Conservation (phyloP, 2,797 vertebrate genomes). For the Rhodeus uyekii region DNA sequence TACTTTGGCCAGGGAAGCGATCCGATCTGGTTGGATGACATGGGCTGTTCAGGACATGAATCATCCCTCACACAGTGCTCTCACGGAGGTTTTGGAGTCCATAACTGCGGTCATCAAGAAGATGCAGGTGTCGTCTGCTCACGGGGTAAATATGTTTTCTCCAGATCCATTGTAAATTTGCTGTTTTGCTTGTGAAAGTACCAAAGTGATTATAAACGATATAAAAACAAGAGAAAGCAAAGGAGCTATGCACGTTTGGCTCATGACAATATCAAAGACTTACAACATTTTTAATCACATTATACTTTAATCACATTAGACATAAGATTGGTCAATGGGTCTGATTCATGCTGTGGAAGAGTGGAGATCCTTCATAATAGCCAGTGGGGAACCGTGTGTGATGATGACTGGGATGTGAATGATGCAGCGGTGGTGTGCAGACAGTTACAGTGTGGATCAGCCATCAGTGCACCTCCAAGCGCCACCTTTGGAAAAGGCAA, state of each 20-base stretch:
- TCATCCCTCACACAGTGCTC: not conserved
- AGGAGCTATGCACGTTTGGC: not conserved
- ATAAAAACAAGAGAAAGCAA: not conserved
- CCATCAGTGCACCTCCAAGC: not conserved
- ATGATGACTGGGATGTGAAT: not conserved
- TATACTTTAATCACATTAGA: not conserved
- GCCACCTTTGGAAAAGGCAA: not conserved
- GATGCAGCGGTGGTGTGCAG: slow-evolving; percentile 31
- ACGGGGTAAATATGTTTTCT: not conserved
- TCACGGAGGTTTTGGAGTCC: rapidly evolving
- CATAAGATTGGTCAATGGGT: not conserved
- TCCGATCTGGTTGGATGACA: not conserved
- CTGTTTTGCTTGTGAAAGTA: not conserved
- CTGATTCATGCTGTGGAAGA: slow-evolving; percentile 19
- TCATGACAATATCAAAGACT: not conserved
- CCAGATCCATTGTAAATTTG: not conserved
- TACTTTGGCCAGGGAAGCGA: not conserved
- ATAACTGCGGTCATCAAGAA: not conserved
- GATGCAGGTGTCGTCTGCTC: slow-evolving; percentile 41
- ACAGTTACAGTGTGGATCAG: slow-evolving; percentile 13
- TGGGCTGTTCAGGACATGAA: not conserved
- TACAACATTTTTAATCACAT: not conserved
- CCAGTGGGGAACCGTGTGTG: slow-evolving; percentile 16
- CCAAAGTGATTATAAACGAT: not conserved
- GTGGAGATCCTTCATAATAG: not conserved